Conservation (phyloP, 2,797 vertebrate genomes). For the Moxostoma hubbsi region DNA sequence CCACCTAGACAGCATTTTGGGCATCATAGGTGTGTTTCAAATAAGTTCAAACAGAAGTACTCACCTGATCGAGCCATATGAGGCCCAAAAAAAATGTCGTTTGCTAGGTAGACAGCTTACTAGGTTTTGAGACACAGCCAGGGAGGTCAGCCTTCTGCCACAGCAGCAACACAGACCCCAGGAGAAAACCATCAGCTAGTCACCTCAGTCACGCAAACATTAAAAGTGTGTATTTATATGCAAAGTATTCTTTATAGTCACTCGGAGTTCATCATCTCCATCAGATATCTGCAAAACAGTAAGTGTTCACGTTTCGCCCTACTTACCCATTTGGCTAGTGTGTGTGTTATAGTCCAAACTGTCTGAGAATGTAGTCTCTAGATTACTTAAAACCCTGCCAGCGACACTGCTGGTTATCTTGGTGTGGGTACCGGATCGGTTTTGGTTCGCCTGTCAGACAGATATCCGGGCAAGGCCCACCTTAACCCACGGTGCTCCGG, state of each 20-base stretch:
- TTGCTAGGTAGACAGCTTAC: neutral
- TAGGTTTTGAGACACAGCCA: neutral
- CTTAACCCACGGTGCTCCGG: conserved; percentile 60
- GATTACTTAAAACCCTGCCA: neutral
- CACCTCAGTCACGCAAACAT: neutral
- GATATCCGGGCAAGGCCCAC: conserved; percentile 69
- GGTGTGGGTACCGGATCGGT: conserved; percentile 36
- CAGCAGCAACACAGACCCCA: conserved; percentile 20
- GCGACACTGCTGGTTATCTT: neutral
- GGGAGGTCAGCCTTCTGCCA: neutral
- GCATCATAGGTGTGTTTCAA: neutral
- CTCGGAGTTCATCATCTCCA: neutral
- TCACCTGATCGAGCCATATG: neutral
- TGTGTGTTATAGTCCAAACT: conserved; percentile 32
- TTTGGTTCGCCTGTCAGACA: conserved; percentile 55
- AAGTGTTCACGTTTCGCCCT: neutral
- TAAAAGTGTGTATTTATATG: neutral
- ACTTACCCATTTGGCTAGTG: conserved; percentile 65
- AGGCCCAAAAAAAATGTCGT: neutral
- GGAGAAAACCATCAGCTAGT: neutral
- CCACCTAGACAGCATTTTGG: neutral
- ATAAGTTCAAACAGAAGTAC: no score
- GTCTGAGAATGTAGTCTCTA: conserved; percentile 11
- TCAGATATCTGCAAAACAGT: neutral
- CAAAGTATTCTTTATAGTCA: neutral